Evolutionary conservation across 1,140 invertebrate species (phyloP).

Genomic region (Myzus persicae): DNA sequence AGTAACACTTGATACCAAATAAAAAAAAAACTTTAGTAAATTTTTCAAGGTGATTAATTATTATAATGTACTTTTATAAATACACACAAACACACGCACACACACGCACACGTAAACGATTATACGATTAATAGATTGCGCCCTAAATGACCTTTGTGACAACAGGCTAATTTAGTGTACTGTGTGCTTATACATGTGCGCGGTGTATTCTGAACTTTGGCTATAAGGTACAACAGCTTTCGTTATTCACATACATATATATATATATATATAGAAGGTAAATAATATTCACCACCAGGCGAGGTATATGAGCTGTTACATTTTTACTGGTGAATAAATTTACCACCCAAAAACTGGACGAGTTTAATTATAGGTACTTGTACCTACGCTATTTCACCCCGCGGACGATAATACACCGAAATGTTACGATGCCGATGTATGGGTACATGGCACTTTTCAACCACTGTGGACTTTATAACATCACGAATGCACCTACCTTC

Average conservation of each 20-base stretch:
- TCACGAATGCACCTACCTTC: neutral
- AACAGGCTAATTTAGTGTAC: conserved; percentile 45
- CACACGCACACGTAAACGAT: neutral
- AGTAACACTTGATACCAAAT: neutral
- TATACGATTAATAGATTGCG: conserved; percentile 33
- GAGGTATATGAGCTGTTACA: neutral
- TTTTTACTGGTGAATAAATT: neutral
- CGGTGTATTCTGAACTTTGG: neutral
- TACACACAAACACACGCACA: neutral
- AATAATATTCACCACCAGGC: neutral
- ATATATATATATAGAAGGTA: neutral
- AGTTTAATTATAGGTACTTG: neutral
- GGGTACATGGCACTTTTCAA: neutral
- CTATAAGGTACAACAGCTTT: neutral
- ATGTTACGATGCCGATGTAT: neutral
- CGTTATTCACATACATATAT: neutral
- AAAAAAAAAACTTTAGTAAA: neutral
- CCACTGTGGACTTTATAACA: neutral
- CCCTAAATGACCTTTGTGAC: conserved; percentile 42
- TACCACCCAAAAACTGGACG: neutral
- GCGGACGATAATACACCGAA: neutral
- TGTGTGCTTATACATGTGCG: neutral
- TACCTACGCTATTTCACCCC: neutral
- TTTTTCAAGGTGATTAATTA: neutral
- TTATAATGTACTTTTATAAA: neutral